Conservation (phyloP, 1,140 invertebrate species). For the Lepidurus packardi region DNA sequence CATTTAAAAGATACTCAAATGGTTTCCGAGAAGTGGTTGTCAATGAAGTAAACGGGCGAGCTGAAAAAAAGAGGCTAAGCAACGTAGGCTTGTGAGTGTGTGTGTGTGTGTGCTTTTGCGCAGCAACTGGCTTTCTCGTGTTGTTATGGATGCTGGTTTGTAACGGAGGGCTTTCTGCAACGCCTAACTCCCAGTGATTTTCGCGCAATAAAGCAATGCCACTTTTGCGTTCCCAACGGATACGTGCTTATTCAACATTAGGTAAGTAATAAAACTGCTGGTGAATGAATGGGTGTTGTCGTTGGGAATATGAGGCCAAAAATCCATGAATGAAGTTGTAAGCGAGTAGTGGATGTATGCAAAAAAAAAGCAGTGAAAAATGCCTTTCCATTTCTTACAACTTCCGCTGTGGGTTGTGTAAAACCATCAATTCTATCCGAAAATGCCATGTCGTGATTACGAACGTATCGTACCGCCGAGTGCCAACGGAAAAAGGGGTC, state of each 20-base stretch:
- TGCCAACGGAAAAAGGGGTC: too few relatives aligned
- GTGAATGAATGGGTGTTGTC: neutral
- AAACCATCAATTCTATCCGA: too few relatives aligned
- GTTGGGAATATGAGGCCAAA: neutral
- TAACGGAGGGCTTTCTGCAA: neutral
- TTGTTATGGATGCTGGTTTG: neutral
- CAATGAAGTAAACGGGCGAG: neutral
- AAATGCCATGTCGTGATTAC: too few relatives aligned
- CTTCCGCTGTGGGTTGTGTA: too few relatives aligned
- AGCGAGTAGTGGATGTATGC: too few relatives aligned
- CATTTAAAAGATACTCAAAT: neutral
- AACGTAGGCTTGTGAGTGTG: neutral
- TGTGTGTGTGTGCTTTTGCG: neutral
- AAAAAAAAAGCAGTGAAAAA: too few relatives aligned
- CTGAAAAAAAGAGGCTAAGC: neutral
- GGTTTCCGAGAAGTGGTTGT: neutral
- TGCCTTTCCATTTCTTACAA: too few relatives aligned
- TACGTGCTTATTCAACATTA: neutral
- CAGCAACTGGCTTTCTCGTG: neutral
- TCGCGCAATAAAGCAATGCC: neutral
- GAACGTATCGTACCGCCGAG: too few relatives aligned
- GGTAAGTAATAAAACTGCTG: neutral
- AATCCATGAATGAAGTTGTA: constrained; percentile 8
- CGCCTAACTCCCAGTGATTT: too few relatives aligned
- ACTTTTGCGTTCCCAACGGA: neutral